Evolutionary conservation across 2,888 invertebrate species (phyloP).

Genomic region (Liodrosophila aerea): DNA sequence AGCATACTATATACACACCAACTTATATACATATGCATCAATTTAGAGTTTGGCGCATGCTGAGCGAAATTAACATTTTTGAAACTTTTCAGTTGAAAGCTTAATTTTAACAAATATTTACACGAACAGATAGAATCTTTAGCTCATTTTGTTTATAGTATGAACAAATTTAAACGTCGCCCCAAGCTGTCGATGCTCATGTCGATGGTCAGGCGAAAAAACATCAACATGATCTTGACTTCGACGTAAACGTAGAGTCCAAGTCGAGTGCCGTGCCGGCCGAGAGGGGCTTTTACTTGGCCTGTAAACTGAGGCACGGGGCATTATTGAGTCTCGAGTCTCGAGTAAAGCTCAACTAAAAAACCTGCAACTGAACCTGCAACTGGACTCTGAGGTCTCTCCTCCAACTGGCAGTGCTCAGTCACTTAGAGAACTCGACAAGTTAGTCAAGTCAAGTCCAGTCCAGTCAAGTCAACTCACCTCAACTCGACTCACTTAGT

Average conservation of each 20-base stretch:
- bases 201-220: slow-evolving; percentile 56
- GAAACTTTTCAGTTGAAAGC: slow-evolving; percentile 68
- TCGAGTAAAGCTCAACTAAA: no score
- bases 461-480: slow-evolving; percentile 31
- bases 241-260: no score
- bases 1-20: no score
- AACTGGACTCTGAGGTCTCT: neutral
- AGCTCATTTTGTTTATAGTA: slow-evolving; percentile 62
- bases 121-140: slow-evolving; percentile 70
- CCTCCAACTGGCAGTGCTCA: slow-evolving; percentile 12
- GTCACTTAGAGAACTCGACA: slow-evolving; percentile 49
- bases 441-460: slow-evolving; percentile 40
- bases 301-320: slow-evolving; percentile 3
- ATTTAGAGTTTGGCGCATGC: slow-evolving; percentile 15
- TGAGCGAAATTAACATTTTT: slow-evolving; percentile 38
- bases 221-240: slow-evolving; percentile 46
- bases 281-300: slow-evolving; percentile 22
- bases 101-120: slow-evolving; percentile 76
- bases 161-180: slow-evolving; percentile 72
- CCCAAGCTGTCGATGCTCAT: slow-evolving; percentile 68
- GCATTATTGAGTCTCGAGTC: no score
- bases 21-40: neutral
- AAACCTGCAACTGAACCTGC: neutral
- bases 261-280: no score
- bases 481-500: slow-evolving; percentile 60